These are phyloP conservation scores for Muscidifurax raptorellus DNA, from an alignment of 1,140 invertebrate genomes.

Conservation along the genomic window DNA sequence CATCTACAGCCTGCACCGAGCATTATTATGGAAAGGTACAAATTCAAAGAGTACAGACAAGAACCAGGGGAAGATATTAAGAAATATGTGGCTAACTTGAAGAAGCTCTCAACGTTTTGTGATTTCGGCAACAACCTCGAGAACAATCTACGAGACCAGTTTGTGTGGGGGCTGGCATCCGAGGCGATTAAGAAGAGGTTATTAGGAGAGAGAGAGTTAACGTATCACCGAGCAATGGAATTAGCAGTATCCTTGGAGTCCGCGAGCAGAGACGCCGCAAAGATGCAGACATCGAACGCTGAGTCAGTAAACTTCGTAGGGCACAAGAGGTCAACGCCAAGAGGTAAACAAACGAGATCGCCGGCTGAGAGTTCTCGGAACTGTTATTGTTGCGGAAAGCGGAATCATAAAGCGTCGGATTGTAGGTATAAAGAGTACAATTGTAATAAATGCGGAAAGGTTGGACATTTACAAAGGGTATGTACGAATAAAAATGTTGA, in stretches of 20 bases:
- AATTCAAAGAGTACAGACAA: too few relatives aligned
- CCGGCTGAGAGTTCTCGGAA: too few relatives aligned
- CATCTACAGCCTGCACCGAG: slow-evolving; percentile 63
- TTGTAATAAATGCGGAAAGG: neutral
- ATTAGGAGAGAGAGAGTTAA: neutral
- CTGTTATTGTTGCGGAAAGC: neutral
- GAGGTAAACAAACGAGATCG: too few relatives aligned
- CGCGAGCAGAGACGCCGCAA: neutral
- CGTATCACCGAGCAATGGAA: neutral
- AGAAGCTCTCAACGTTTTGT: neutral
- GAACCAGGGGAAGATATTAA: too few relatives aligned
- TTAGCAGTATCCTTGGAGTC: neutral
- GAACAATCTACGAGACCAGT: neutral
- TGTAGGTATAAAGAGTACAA: neutral
- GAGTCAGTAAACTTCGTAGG: too few relatives aligned
- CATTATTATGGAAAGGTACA: slow-evolving; percentile 54
- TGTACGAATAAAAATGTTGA: too few relatives aligned
- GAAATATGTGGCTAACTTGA: too few relatives aligned
- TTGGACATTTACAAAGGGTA: neutral
- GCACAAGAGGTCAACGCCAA: too few relatives aligned
- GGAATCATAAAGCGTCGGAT: neutral
- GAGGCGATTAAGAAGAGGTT: neutral
- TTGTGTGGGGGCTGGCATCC: too few relatives aligned
- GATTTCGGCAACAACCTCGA: neutral
- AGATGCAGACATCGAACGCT: neutral